Evolutionary conservation across 2,113 vertebrate genomes (phyloP).

Genomic region (Rhinoptilus africanus): DNA sequence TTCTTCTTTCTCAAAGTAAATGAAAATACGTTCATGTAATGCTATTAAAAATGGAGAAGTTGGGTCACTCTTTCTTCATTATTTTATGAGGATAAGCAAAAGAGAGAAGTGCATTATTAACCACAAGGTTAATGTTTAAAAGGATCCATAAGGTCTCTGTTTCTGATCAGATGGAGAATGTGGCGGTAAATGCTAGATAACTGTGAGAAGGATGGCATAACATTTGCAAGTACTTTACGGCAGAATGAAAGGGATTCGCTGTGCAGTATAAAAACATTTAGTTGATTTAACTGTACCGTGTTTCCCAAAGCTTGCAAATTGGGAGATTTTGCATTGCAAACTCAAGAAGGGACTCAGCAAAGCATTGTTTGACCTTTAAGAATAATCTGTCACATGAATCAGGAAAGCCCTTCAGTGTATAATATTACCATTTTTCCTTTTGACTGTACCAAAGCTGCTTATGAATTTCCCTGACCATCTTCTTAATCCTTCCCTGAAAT

Average conservation of each 20-base stretch:
- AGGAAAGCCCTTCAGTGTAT: not conserved
- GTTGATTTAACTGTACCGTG: not conserved
- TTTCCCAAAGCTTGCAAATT: conserved; percentile 10
- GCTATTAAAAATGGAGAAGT: not conserved
- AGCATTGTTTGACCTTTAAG: not conserved
- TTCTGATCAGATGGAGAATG: not conserved
- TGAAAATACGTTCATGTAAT: not conserved
- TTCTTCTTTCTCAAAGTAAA: not conserved
- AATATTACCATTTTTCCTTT: not conserved
- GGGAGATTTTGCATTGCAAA: conserved; percentile 3
- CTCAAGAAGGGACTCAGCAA: not conserved
- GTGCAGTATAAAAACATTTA: not conserved
- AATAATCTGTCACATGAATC: not conserved
- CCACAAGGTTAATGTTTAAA: not conserved
- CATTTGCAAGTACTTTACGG: not conserved
- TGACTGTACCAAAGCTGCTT: not conserved
- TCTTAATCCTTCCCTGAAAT: not conserved
- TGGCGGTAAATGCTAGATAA: not conserved
- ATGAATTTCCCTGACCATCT: not conserved
- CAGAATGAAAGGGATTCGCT: not conserved
- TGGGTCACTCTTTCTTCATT: not conserved
- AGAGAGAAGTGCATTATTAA: not conserved
- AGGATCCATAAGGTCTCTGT: not conserved
- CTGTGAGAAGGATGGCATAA: not conserved
- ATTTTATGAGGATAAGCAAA: not conserved